Base-by-base conservation (phyloP, 2,113 vertebrate species). In the Limanda limanda region DNA sequence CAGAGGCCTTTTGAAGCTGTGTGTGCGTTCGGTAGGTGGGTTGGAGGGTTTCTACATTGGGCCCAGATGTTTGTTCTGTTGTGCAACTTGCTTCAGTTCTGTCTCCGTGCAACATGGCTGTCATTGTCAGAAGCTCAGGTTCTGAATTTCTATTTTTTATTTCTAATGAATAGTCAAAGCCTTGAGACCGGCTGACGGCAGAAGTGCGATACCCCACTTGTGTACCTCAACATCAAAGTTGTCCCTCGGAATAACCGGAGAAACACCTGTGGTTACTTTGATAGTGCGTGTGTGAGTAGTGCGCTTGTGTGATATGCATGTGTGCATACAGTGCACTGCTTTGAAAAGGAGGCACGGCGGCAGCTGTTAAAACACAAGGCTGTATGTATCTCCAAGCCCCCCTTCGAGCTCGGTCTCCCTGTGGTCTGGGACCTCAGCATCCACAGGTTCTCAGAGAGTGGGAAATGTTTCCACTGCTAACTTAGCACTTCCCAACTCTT, bases 281-380 rank as follows among this genome's bases (percentile, higher is more conserved):
- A 78, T 88, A 52, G 42, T 52, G 14, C 58, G 48, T 62, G 54
- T 88, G 55, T 78, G 74, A 80, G 24, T 73, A 56, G 71, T 61
- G 48, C 71, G 35, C 12, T 23, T 68, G 68, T 81, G 69, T 86
- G 80, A 68, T 71, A 56, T 82, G 73, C 56, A 71, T 69, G 48
- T 84, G 56, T 78, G 56, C 66, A 35, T 64, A 31, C 31, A 72
- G 66, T 75, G 67, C 45, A 77, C 14, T 70, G 68, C 83, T 82
- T 74, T 78, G 68, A 88, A 80, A 40, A 83, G 77, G 74, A 89
- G 78, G 65, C 47, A 27, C 24, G 45, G 51, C 71, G 67, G 83
- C 86, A 88, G 88, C 88, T 88, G 86, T 91, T 88, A 85, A 91
- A 93, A 88, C 87, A 91, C 64, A 75, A 89, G 76, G 62, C 84